Percentiles rank a stretch among this genome's conserved stretches.
Conservation (phyloP, 23 tunicate genomes). For the Oikopleura dioica region DNA sequence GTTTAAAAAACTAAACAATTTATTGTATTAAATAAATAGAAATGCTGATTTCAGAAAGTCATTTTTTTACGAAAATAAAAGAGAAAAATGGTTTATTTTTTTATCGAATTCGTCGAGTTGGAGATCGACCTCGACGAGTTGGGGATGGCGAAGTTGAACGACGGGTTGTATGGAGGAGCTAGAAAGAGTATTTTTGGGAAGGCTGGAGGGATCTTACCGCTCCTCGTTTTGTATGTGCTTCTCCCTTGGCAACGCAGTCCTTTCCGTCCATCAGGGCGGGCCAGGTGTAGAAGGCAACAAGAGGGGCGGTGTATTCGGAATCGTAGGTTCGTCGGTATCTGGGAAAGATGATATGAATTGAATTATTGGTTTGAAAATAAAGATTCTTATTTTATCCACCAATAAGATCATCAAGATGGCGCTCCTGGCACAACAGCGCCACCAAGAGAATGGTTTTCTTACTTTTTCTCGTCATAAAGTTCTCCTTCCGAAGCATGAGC, state of each 20-base stretch:
- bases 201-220: slow-evolving; percentile 32
- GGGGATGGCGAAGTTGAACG: slow-evolving; percentile 12
- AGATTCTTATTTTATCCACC: neutral
- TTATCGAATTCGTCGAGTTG: neutral
- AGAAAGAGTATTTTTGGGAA: neutral
- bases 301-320: slow-evolving; percentile 89
- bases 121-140: slow-evolving; percentile 13
- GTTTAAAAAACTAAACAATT: too few relatives aligned
- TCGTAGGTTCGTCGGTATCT: slow-evolving; percentile 92
- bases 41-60: too few relatives aligned
- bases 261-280: slow-evolving; percentile 87
- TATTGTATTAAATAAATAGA: too few relatives aligned
- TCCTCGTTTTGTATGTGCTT: slow-evolving; percentile 69
- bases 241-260: slow-evolving; percentile 64
- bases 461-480: slow-evolving; percentile 26
- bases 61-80: too few relatives aligned
- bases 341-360: neutral
- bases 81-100: neutral
- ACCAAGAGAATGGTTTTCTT: too few relatives aligned
- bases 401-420: neutral
- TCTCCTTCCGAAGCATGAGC: slow-evolving; percentile 80
- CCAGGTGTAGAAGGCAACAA: slow-evolving; percentile 88
- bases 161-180: neutral
- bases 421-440: too few relatives aligned
- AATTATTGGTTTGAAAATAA: too few relatives aligned